These are phyloP conservation scores for human DNA, from an alignment of 2,113 vertebrate genomes.

Conservation along the genomic window GRCh38 chr1:25862501-25863000, in stretches of 20 bases:
- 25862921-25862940: constrained; percentile 87
- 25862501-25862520: background rate
- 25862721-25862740: constrained; percentile 33
- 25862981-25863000: constrained; percentile 92
- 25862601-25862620: background rate
- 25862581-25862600: background rate
- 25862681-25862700: background rate
- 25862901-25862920: constrained; percentile 89
- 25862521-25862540: background rate
- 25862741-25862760: background rate
- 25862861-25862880: constrained; percentile 89
- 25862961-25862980: constrained; percentile 95
- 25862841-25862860: constrained; percentile 90
- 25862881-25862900: constrained; percentile 91
- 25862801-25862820: constrained; percentile 89
- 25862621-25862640: background rate
- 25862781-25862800: background rate
- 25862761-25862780: background rate
- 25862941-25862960: constrained; percentile 91
- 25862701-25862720: constrained; percentile 60
- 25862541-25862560: background rate
- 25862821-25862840: constrained; percentile 86
- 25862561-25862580: background rate
- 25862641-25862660: background rate
- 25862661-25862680: background rate